phyloP scores from a whole-genome alignment of 2,888 invertebrate species.

The Macaria notata region DNA sequence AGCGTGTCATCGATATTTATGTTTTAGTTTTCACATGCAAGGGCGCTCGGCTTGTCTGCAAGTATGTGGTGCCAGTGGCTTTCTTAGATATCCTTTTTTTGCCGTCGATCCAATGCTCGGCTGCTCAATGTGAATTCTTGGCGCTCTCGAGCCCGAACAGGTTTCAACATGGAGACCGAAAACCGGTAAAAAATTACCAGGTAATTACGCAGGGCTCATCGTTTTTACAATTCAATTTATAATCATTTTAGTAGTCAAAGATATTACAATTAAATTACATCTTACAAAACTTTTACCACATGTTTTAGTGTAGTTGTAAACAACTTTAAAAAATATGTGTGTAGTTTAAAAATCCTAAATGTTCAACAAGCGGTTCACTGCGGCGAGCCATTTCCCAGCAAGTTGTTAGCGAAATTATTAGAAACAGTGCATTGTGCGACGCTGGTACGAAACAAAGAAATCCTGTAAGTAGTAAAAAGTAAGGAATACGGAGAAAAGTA shows the following conservation, averaged over 20 bases:
- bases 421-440: conserved; percentile 64
- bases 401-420: conserved; percentile 69
- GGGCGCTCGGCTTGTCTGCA: conserved; percentile 44
- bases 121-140: conserved; percentile 66
- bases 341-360: conserved; percentile 39
- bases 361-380: conserved; percentile 55
- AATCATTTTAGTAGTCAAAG: conserved; percentile 44
- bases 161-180: conserved; percentile 69
- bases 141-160: conserved; percentile 70
- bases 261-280: conserved; percentile 40
- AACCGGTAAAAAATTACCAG: conserved; percentile 77
- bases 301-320: not conserved
- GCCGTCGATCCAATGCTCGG: conserved; percentile 57
- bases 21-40: conserved; percentile 40
- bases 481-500: conserved; percentile 57
- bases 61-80: conserved; percentile 59
- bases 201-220: conserved; percentile 72
- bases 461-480: conserved; percentile 63
- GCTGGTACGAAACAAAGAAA: conserved; percentile 68
- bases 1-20: conserved; percentile 38
- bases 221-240: conserved; percentile 57
- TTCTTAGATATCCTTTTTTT: conserved; percentile 64
- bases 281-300: not conserved
- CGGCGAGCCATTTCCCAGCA: conserved; percentile 54
- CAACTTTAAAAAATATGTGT: not conserved